Evolutionary conservation across 2,888 invertebrate species (phyloP).

Genomic region (Epicampocera succincta): DNA sequence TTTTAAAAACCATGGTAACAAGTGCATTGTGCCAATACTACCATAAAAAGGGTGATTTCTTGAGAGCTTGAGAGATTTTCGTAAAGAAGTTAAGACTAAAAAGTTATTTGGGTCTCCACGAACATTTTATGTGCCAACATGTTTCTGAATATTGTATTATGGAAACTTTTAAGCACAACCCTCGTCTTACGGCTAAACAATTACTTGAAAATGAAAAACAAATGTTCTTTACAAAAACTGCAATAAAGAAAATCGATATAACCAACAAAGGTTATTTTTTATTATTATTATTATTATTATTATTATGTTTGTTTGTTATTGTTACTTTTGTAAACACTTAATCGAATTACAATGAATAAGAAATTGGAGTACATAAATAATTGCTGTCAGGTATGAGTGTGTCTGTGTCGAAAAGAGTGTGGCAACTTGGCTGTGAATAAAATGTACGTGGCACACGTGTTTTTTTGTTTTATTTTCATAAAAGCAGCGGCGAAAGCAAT

Average conservation of each 20-base stretch:
- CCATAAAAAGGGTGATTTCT: conserved; percentile 7
- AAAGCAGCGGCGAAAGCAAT: background rate
- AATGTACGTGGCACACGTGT: background rate
- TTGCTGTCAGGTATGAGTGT: background rate
- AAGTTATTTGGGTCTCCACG: no score
- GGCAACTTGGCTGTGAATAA: conserved; percentile 24
- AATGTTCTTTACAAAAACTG: conserved; percentile 25
- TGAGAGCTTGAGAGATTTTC: background rate
- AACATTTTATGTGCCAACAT: background rate
- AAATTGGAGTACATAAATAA: conserved; percentile 43
- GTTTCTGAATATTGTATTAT: background rate
- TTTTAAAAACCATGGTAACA: conserved; percentile 50
- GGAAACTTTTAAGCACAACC: background rate
- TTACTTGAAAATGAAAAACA: conserved; percentile 15
- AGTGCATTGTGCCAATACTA: conserved; percentile 43
- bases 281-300: conserved; percentile 18
- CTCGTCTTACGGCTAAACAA: conserved; percentile 14
- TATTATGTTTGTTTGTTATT: conserved; percentile 24
- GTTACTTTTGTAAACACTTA: conserved; percentile 26
- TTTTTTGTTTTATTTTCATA: conserved; percentile 1
- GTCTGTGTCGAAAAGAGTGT: conserved; percentile 19
- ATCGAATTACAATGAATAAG: conserved; percentile 35
- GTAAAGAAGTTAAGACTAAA: background rate
- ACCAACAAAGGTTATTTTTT: conserved; percentile 31
- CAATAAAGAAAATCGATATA: conserved; percentile 62